These are phyloP conservation scores for Eudasyphora cyanicolor DNA, from an alignment of 2,888 invertebrate species.

Conservation along the genomic window DNA sequence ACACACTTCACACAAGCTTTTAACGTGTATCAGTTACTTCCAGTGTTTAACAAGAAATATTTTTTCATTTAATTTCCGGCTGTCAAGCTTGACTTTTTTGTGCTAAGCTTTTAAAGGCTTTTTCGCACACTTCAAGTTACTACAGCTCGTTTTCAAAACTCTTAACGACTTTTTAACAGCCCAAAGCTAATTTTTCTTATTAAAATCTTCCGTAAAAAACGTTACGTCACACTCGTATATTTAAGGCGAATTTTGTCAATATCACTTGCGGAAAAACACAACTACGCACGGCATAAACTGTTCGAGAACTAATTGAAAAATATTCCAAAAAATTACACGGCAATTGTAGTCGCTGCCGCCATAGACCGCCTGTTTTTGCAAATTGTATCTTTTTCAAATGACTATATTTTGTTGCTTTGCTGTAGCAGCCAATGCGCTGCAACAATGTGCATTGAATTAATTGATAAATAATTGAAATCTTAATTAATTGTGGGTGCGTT, in stretches of 20 bases:
- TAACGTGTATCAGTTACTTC: too few relatives aligned
- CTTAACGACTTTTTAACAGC: background rate
- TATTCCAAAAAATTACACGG: constrained; percentile 15
- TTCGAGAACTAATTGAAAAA: constrained; percentile 10
- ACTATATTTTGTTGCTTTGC: constrained; percentile 47
- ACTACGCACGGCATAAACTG: constrained; percentile 16
- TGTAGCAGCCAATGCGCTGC: constrained; percentile 50
- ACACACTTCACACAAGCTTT: too few relatives aligned
- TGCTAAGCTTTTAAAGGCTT: background rate
- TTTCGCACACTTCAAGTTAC: background rate
- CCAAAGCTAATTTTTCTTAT: background rate
- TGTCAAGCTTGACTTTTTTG: background rate
- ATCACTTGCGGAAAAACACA: background rate
- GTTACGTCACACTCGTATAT: constrained; percentile 4
- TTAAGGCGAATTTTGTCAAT: constrained; percentile 20
- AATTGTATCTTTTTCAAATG: constrained; percentile 27
- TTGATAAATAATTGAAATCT: constrained; percentile 48
- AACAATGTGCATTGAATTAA: constrained; percentile 45
- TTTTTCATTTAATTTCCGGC: background rate
- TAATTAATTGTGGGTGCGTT: constrained; percentile 47
- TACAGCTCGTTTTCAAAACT: background rate
- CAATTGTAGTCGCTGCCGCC: background rate
- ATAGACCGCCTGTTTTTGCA: background rate
- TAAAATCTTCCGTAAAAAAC: background rate
- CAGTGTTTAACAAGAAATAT: background rate